phyloP scores from a whole-genome alignment of 2,888 invertebrate species.

The Lycaena phlaeas region DNA sequence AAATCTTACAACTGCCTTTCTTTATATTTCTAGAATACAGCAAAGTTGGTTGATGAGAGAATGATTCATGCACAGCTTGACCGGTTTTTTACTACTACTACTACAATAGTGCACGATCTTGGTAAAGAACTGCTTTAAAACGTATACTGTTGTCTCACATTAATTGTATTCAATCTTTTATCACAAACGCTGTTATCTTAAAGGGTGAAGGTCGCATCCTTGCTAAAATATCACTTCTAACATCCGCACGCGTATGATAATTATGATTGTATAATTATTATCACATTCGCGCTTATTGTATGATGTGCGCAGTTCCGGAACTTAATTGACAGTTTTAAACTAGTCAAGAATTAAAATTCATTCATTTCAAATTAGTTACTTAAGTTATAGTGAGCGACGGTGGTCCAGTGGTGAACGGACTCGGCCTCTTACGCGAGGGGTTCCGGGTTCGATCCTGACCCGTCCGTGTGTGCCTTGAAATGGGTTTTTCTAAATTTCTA shows the following conservation, averaged over 20 bases:
- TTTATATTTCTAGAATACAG: too few relatives aligned
- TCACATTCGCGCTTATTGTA: not conserved
- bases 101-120: not conserved
- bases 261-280: slow-evolving; percentile 9
- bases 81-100: not conserved
- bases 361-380: too few relatives aligned
- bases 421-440: too few relatives aligned
- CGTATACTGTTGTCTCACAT: not conserved
- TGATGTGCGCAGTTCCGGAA: not conserved
- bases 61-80: too few relatives aligned
- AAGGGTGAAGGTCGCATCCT: slow-evolving; percentile 16
- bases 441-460: too few relatives aligned
- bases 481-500: too few relatives aligned
- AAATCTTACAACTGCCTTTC: too few relatives aligned
- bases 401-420: too few relatives aligned
- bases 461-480: too few relatives aligned
- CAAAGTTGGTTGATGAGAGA: too few relatives aligned
- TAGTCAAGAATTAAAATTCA: too few relatives aligned
- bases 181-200: slow-evolving; percentile 13
- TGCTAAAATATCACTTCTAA: slow-evolving; percentile 13
- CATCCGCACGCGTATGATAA: slow-evolving; percentile 9
- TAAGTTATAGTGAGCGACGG: too few relatives aligned
- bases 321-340: not conserved
- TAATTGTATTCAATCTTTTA: slow-evolving; percentile 3
- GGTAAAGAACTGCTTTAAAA: not conserved